These are phyloP conservation scores for Agrotis segetum DNA, from an alignment of 2,888 invertebrate species.

Conservation along the genomic window DNA sequence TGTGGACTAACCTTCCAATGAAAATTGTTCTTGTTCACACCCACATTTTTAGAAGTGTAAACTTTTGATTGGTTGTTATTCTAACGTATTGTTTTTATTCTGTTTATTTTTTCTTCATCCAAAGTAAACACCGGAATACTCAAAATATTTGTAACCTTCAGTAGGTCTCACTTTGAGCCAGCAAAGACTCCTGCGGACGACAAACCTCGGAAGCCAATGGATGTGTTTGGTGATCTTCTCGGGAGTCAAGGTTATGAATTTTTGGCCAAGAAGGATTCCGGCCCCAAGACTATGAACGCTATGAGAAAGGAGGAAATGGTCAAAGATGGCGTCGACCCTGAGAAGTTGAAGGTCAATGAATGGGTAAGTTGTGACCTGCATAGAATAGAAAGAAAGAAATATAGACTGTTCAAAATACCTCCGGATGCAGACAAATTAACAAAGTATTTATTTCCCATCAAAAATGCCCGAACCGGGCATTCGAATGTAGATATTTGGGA, in stretches of 20 bases:
- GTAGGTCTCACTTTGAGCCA: slow-evolving; percentile 93
- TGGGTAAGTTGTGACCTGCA: slow-evolving; percentile 91
- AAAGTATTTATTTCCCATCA: no score
- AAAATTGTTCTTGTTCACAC: no score
- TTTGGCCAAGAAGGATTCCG: slow-evolving; percentile 93
- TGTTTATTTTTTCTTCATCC: not conserved
- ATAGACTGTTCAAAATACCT: no score
- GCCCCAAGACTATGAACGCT: slow-evolving; percentile 97
- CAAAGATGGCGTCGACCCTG: slow-evolving; percentile 96
- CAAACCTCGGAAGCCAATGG: slow-evolving; percentile 89
- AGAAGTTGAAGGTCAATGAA: slow-evolving; percentile 95
- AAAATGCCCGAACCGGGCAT: no score
- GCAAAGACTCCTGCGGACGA: slow-evolving; percentile 85
- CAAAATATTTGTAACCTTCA: slow-evolving; percentile 74
- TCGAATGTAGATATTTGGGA: no score
- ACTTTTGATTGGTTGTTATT: no score
- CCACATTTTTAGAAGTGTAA: no score
- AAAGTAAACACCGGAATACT: not conserved
- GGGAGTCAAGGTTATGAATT: slow-evolving; percentile 97
- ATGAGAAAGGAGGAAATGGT: slow-evolving; percentile 97
- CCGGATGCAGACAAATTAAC: no score
- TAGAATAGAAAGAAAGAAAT: not conserved
- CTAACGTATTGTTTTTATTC: no score
- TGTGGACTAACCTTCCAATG: no score
- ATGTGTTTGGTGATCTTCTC: slow-evolving; percentile 97